phyloP scores from a whole-genome alignment of 2,797 vertebrate species.

The Labroides dimidiatus region DNA sequence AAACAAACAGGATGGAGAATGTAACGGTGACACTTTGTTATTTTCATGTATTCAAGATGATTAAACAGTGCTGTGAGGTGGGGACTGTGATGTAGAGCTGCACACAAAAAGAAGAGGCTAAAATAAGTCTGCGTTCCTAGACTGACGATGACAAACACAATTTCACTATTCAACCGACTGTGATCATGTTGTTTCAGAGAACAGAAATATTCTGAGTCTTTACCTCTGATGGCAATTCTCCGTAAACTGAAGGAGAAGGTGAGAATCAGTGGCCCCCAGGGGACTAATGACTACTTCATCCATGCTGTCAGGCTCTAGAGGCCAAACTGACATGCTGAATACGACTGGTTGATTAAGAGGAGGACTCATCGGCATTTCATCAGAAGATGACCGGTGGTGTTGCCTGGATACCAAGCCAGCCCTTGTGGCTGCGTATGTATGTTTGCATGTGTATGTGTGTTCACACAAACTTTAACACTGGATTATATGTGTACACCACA shows the following conservation, averaged over 20 bases:
- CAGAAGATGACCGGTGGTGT: constrained; percentile 74
- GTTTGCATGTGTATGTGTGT: not conserved
- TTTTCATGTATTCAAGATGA: too few species aligned
- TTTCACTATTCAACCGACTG: too few species aligned
- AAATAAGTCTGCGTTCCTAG: too few species aligned
- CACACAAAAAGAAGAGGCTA: not conserved
- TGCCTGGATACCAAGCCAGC: constrained; percentile 78
- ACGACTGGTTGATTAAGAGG: constrained; percentile 41
- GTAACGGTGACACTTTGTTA: not conserved
- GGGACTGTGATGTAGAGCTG: too few species aligned
- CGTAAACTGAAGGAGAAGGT: not conserved
- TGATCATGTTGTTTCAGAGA: too few species aligned
- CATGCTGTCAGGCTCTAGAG: constrained; percentile 46
- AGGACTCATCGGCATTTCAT: constrained; percentile 54
- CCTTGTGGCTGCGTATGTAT: constrained; percentile 28
- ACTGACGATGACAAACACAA: too few species aligned
- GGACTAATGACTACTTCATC: constrained; percentile 57
- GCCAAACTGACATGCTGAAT: constrained; percentile 52
- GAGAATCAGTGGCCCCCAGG: not conserved
- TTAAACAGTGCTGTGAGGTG: too few species aligned
- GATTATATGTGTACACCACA: constrained; percentile 5
- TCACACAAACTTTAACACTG: constrained; percentile 26
- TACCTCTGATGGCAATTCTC: constrained; percentile 3
- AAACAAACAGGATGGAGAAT: not conserved
- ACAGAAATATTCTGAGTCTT: too few species aligned